Evolutionary conservation across 2,888 invertebrate genomes (phyloP), one percentile per base, ranked within the genome.

Genomic region (Tribolium freemani): DNA sequence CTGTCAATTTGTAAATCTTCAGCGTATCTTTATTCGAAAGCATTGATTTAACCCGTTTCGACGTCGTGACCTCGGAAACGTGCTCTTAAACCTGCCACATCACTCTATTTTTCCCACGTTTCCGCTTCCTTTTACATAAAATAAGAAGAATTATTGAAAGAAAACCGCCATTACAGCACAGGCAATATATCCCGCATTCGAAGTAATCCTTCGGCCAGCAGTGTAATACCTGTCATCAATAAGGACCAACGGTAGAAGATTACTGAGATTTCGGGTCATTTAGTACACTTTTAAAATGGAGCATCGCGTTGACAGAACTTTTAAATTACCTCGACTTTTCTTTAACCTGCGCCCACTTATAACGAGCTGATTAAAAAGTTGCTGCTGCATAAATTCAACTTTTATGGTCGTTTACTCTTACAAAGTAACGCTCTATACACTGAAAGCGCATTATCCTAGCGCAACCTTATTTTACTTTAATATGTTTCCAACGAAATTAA

Each of bases 191-290:
- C 30, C 61, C 31, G 50, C 50, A 46, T 68, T 50, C 57, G 20
- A 16, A 53, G 57, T 69, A 73, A 75, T 75, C 75, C 71, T 53
- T 71, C 57, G 75, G 66, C 75, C 71, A 71, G 61, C 64, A 57
- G 46, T 70, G 67, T 74, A 74, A 74, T 75, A 77, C 75, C 72
- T 73, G 72, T 73, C 75, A 77, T 77, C 75, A 77, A 76, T 73
- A 76, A 76, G 53, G 71, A 38, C 75, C 46, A 69, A 9, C 20
- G 64, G 64, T 31, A 58, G 72, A 56, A 74, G 72, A 77, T 77
- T 73, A 69, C 72, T 45, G 69, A 75, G 72, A 77, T 76, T 72
- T 69, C 72, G 57, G 71, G 71, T 69, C 69, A 77, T 76, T 77
- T 76, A 56, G 72, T 68, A 72, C 74, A 72, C 13, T 71, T 77